Percentiles rank a stretch among this genome's conserved stretches.
Evolutionary conservation across 2,113 vertebrate species (phyloP).

Genomic region (Diglossa brunneiventris): DNA sequence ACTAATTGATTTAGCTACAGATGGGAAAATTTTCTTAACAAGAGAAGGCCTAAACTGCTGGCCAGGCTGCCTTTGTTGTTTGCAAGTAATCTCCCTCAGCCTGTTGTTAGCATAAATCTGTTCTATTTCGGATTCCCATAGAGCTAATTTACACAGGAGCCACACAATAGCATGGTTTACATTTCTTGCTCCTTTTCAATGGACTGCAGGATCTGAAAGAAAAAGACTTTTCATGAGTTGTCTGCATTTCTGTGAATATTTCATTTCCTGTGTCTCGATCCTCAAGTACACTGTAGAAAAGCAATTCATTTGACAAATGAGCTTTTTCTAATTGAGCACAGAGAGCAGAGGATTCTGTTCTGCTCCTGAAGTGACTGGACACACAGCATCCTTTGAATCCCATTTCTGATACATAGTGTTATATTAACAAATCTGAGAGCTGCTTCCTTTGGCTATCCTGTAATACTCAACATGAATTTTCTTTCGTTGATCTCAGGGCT

Average conservation of each 20-base stretch:
- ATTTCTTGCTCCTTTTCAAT: neutral
- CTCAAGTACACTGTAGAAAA: neutral
- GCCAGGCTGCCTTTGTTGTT: slow-evolving; percentile 59
- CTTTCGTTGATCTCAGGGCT: neutral
- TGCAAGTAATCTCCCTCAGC: slow-evolving; percentile 50
- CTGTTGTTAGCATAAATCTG: slow-evolving; percentile 58
- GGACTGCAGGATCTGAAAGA: neutral
- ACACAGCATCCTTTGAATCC: neutral
- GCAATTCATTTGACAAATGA: neutral
- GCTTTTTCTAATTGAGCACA: neutral
- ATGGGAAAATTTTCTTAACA: slow-evolving; percentile 64
- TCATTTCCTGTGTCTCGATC: neutral
- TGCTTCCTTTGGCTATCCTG: neutral
- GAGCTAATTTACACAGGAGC: slow-evolving; percentile 31
- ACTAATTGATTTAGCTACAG: slow-evolving; percentile 68
- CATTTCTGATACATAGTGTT: neutral
- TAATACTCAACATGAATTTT: neutral
- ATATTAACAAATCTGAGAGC: neutral
- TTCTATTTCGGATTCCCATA: slow-evolving; percentile 46
- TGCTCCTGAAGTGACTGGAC: accelerated
- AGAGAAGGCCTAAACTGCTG: slow-evolving; percentile 56
- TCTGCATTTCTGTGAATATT: neutral
- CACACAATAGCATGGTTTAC: slow-evolving; percentile 23
- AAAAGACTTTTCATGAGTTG: neutral
- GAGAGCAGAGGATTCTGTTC: neutral